Base-by-base conservation (phyloP, 1,140 invertebrate species). In the Trissolcus basalis region DNA sequence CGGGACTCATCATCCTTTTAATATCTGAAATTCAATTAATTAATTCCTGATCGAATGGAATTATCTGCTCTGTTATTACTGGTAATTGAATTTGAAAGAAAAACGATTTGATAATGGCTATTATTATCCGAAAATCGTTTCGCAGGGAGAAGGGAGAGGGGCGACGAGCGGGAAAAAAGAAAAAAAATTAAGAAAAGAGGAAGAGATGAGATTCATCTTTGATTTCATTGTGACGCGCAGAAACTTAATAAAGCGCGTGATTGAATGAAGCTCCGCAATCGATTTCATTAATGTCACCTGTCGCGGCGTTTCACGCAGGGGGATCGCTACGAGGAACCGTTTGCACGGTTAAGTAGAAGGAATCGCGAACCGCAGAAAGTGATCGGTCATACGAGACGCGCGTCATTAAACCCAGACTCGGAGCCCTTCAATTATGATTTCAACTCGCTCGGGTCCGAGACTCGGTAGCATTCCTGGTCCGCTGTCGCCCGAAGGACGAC, bases 381-480 rank as follows among this genome's bases (percentile, higher is more conserved):
- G 69, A 77, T 79, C 74, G 71, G 60, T 51, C 56, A 77, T 71
- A 64, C 51, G 70, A 78, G 70, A 78, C 70, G 76, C 64, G 78
- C 64, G 78, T 77, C 74, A 80, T 80, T 80, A 80, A 1, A 27
- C 51, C 53, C 70, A 74, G 70, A 73, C 78, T 70, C 73, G 73
- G 67, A 77, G 73, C 78, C 78, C 78, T 79, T 79, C 78, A 77
- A 79, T 79, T 79, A 79, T 79, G 61, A 70, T 56, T 54, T 69
- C 69, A 51, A 49, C 19, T 54, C 50, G 68, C 69, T 54, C 68
- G n/a, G n/a, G n/a, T n/a, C n/a, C n/a, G n/a, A n/a, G n/a, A n/a
- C n/a, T n/a, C 73, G 69, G 54, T 65, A 71, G 65, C 76, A 74
- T 71, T 73, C 72, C 65, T 74, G 61, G 67, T 54, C 72, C 51